phyloP scores from a whole-genome alignment of 2,797 vertebrate genomes.

The Parambassis ranga region DNA sequence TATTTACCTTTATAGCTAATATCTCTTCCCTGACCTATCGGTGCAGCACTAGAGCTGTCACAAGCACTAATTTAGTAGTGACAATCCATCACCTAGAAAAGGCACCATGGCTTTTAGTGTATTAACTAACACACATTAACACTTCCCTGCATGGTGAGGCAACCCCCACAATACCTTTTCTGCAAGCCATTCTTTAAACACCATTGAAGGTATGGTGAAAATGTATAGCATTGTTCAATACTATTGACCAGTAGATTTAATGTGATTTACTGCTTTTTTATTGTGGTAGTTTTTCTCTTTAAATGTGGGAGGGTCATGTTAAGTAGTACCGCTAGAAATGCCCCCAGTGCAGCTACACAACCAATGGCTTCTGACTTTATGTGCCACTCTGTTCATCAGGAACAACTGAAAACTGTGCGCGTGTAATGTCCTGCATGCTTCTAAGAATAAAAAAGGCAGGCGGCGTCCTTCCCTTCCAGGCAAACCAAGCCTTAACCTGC shows the following conservation, averaged over 20 bases:
- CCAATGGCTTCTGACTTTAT: slow-evolving; percentile 51
- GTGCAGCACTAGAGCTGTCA: slow-evolving; percentile 50
- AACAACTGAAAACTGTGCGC: slow-evolving; percentile 42
- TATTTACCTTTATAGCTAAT: slow-evolving; percentile 26
- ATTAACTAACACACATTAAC: slow-evolving; percentile 78
- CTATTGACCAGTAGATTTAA: slow-evolving; percentile 55
- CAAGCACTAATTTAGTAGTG: slow-evolving; percentile 60
- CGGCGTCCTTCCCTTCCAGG: slow-evolving; percentile 11
- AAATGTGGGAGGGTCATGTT: slow-evolving; percentile 37
- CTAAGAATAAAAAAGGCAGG: slow-evolving; percentile 23
- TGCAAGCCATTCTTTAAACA: slow-evolving; percentile 15
- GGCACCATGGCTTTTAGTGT: slow-evolving; percentile 74
- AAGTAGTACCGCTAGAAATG: slow-evolving; percentile 15
- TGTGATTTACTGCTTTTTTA: slow-evolving; percentile 68
- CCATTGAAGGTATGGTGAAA: slow-evolving; percentile 43
- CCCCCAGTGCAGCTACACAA: slow-evolving; percentile 14
- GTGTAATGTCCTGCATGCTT: slow-evolving; percentile 30
- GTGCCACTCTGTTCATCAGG: slow-evolving; percentile 41
- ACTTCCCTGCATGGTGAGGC: slow-evolving; percentile 28
- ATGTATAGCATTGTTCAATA: slow-evolving; percentile 64
- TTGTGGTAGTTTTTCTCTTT: slow-evolving; percentile 50
- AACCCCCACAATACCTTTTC: slow-evolving; percentile 12
- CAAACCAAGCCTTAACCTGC: slow-evolving; percentile 50
- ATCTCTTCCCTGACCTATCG: slow-evolving; percentile 46
- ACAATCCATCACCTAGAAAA: slow-evolving; percentile 63